Conservation (phyloP, 2,797 vertebrate genomes). For the Eidolon dupreanum region DNA sequence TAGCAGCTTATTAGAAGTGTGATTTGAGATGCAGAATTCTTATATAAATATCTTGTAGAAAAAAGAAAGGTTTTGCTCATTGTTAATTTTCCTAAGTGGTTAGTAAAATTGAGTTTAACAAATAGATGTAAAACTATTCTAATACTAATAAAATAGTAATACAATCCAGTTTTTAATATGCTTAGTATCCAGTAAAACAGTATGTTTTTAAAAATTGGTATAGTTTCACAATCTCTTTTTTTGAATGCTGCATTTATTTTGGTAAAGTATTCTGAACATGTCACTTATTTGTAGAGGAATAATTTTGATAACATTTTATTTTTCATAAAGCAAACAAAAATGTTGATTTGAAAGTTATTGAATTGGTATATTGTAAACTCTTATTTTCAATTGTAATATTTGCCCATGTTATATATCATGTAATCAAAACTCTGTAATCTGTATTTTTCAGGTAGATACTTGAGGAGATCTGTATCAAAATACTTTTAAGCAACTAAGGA, state of each 20-base stretch:
- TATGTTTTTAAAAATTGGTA: constrained; percentile 15
- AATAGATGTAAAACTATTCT: background rate
- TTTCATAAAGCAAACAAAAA: constrained; percentile 35
- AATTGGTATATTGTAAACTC: background rate
- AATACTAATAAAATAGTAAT: background rate
- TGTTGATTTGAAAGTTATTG: background rate
- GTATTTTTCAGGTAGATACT: constrained; percentile 34
- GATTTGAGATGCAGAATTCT: constrained; percentile 52
- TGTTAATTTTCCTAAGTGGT: constrained; percentile 45
- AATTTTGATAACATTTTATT: constrained; percentile 46
- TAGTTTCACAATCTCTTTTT: background rate
- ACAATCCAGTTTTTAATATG: background rate
- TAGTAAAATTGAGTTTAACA: constrained; percentile 23
- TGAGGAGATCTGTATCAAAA: constrained; percentile 11
- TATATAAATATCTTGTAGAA: background rate
- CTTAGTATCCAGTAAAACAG: background rate
- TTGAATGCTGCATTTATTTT: constrained; percentile 37
- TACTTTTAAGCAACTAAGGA: constrained; percentile 43
- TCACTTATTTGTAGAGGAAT: background rate
- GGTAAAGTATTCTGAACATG: constrained; percentile 26
- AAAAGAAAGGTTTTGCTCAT: background rate
- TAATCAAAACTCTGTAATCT: background rate
- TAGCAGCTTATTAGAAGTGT: constrained; percentile 36
- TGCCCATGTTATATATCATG: background rate
- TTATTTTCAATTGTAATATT: background rate